Percentiles rank a stretch among this genome's conserved stretches.
Evolutionary conservation across 2,888 invertebrate species (phyloP).

Genomic region (Chrysopilus asiliformis): DNA sequence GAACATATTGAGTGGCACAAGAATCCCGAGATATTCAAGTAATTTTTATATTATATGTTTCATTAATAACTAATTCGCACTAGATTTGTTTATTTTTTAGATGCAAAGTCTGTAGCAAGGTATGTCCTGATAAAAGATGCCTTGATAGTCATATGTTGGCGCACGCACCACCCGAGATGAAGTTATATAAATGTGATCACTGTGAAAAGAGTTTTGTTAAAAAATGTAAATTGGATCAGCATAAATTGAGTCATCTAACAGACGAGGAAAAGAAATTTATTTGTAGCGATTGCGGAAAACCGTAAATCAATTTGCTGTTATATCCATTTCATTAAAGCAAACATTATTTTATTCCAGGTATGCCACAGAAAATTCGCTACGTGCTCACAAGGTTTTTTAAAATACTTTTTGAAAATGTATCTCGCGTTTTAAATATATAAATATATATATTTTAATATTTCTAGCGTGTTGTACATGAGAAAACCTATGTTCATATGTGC

Average conservation of each 20-base stretch:
- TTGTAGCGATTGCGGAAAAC: constrained; percentile 27
- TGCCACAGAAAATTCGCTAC: constrained; percentile 15
- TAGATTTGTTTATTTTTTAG: too few relatives aligned
- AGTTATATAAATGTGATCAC: constrained; percentile 16
- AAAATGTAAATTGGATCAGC: constrained; percentile 18
- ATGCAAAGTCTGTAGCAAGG: constrained; percentile 13
- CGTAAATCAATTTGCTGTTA: constrained; percentile 21
- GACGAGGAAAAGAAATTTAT: constrained; percentile 18
- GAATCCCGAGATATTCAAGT: constrained; percentile 19
- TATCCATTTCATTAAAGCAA: too few relatives aligned
- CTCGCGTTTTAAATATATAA: too few relatives aligned
- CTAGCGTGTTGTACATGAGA: constrained; percentile 17
- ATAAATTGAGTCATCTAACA: constrained; percentile 16
- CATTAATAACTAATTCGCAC: too few relatives aligned
- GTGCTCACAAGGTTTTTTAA: constrained; percentile 17
- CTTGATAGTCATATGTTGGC: constrained; percentile 16
- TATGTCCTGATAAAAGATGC: constrained; percentile 15
- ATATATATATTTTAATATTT: constrained; percentile 15
- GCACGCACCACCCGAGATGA: constrained; percentile 14
- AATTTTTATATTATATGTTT: too few relatives aligned
- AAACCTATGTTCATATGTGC: constrained; percentile 17
- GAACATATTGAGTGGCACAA: constrained; percentile 19
- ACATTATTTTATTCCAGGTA: too few relatives aligned
- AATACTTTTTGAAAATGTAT: too few relatives aligned
- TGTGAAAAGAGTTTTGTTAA: constrained; percentile 19